phyloP scores from a whole-genome alignment of 2,797 vertebrate genomes.

The Lindbergichthys nudifrons region DNA sequence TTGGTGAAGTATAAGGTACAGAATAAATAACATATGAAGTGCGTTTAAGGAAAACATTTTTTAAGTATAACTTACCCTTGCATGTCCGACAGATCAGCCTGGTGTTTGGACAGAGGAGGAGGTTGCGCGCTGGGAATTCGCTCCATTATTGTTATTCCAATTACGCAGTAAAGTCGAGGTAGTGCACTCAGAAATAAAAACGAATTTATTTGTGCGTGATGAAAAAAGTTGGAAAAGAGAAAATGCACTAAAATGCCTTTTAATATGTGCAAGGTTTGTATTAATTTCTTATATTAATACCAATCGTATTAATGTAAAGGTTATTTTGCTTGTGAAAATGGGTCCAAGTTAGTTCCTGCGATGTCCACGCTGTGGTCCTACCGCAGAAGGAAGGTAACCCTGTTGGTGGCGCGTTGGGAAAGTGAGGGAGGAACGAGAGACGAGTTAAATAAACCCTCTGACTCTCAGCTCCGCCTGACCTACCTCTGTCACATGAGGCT shows the following conservation, averaged over 20 bases:
- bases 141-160: slow-evolving; percentile 85
- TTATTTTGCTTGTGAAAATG: not conserved
- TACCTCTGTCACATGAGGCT: slow-evolving; percentile 93
- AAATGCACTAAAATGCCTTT: slow-evolving; percentile 23
- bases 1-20: not conserved
- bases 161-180: slow-evolving; percentile 44
- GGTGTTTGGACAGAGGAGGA: slow-evolving; percentile 90
- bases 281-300: not conserved
- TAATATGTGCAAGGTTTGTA: not conserved
- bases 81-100: slow-evolving; percentile 87
- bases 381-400: slow-evolving; percentile 45
- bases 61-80: slow-evolving; percentile 88
- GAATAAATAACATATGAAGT: not conserved
- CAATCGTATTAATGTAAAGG: not conserved
- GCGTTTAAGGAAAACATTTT: not conserved
- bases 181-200: slow-evolving; percentile 67
- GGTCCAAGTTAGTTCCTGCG: slow-evolving; percentile 38
- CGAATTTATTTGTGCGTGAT: slow-evolving; percentile 39
- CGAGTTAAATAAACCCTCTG: slow-evolving; percentile 93
- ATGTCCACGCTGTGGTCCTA: slow-evolving; percentile 43
- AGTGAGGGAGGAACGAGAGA: slow-evolving; percentile 90
- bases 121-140: slow-evolving; percentile 92
- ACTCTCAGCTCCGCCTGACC: slow-evolving; percentile 87
- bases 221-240: not conserved
- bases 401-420: slow-evolving; percentile 80